These are phyloP conservation scores for Macrotrachela quadricornifera DNA, from an alignment of 1,140 invertebrate genomes.

Conservation along the genomic window DNA sequence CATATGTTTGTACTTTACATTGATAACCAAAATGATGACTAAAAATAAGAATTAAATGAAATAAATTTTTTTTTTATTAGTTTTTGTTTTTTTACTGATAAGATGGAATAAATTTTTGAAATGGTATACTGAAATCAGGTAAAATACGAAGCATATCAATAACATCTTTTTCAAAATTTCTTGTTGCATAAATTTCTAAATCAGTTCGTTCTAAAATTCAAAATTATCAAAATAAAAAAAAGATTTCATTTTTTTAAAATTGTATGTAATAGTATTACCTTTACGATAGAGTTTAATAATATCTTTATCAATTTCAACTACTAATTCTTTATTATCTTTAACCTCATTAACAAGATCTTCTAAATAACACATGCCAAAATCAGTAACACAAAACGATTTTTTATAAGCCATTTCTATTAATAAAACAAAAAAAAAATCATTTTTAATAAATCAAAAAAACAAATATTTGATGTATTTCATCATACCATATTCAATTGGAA, in stretches of 20 bases:
- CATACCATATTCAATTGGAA: conserved; percentile 17
- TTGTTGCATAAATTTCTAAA: too few species aligned
- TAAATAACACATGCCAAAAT: conserved; percentile 58
- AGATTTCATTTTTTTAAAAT: too few species aligned
- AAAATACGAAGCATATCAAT: conserved; percentile 62
- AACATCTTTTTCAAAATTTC: conserved; percentile 38
- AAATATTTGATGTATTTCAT: conserved; percentile 51
- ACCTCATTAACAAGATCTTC: conserved; percentile 50
- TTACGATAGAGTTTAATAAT: too few species aligned
- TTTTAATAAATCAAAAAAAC: too few species aligned
- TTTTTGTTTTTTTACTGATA: too few species aligned
- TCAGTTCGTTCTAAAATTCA: too few species aligned
- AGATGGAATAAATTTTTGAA: conserved; percentile 48
- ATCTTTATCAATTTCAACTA: too few species aligned
- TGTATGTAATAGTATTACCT: too few species aligned
- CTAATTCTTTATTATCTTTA: conserved; percentile 10
- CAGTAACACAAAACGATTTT: conserved; percentile 46
- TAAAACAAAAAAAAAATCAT: too few species aligned
- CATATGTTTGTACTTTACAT: conserved; percentile 36
- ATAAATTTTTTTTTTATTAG: too few species aligned
- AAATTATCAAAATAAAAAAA: too few species aligned
- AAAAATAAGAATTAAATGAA: too few species aligned
- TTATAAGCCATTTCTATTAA: conserved; percentile 33
- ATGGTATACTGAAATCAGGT: conserved; percentile 59
- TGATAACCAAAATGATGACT: conserved; percentile 33